Conservation (phyloP, 2,113 vertebrate genomes). For the Chauna torquata region DNA sequence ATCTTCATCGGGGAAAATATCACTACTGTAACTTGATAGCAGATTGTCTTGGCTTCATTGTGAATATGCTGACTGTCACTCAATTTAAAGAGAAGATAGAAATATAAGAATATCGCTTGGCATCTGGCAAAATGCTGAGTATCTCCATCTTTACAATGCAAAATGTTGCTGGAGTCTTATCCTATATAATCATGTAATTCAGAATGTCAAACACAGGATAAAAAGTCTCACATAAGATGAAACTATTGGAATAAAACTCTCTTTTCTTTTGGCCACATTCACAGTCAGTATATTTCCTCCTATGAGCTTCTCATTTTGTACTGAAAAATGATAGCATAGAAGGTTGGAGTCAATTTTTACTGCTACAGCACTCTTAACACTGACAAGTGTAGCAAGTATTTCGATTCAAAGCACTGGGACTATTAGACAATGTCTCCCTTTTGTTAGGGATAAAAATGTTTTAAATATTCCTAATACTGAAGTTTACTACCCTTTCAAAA, state of each 20-base stretch:
- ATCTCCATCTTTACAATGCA: conserved; percentile 54
- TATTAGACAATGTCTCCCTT: background rate
- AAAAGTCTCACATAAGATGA: conserved; percentile 35
- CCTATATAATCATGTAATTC: conserved; percentile 47
- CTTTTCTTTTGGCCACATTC: background rate
- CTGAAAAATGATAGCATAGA: background rate
- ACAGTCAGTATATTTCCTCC: background rate
- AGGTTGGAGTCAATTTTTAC: background rate
- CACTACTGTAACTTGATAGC: conserved; percentile 44
- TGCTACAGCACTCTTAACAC: background rate
- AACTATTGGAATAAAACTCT: conserved; percentile 25
- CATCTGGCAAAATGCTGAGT: conserved; percentile 63
- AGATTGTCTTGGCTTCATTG: conserved; percentile 63
- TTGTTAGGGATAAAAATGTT: background rate
- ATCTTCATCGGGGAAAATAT: conserved; percentile 45
- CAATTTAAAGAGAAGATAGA: conserved; percentile 49
- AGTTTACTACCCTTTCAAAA: background rate
- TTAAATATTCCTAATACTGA: background rate
- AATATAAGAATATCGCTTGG: conserved; percentile 54
- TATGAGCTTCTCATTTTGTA: background rate
- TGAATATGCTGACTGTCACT: conserved; percentile 66
- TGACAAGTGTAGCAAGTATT: background rate
- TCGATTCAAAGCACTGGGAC: background rate
- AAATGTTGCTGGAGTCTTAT: conserved; percentile 46
- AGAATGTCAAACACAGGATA: conserved; percentile 39